These are phyloP conservation scores for Homarus americanus DNA, from an alignment of 1,140 invertebrate genomes.

Conservation along the genomic window DNA sequence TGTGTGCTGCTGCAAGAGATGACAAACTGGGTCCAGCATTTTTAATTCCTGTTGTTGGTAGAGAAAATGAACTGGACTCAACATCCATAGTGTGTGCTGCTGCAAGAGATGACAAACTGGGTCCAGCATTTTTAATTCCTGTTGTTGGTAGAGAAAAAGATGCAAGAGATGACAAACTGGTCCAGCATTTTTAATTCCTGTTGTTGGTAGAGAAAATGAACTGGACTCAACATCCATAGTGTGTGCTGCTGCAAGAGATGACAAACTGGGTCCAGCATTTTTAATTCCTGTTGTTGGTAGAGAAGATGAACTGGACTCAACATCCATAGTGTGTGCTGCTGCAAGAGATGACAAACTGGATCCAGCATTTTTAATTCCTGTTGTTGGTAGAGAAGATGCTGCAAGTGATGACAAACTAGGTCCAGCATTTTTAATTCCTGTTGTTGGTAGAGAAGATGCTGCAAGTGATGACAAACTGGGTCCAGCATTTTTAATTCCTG, in stretches of 20 bases:
- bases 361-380: not conserved
- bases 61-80: not conserved
- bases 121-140: not conserved
- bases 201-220: not conserved
- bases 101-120: not conserved
- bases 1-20: not conserved
- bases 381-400: constrained; percentile 4
- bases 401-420: constrained; percentile 3
- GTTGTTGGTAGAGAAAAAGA: too few relatives aligned
- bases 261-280: not conserved
- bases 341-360: constrained; percentile 22
- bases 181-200: not conserved
- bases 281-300: not conserved
- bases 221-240: not conserved
- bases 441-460: too few relatives aligned
- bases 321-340: not conserved
- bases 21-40: not conserved
- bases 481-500: not conserved
- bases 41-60: not conserved
- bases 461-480: not conserved
- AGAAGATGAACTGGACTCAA: not conserved
- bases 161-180: not conserved
- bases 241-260: constrained; percentile 12
- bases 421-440: not conserved
- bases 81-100: not conserved